Base-by-base conservation (phyloP, 2,797 vertebrate genomes). In the Sebastes trivittatus region DNA sequence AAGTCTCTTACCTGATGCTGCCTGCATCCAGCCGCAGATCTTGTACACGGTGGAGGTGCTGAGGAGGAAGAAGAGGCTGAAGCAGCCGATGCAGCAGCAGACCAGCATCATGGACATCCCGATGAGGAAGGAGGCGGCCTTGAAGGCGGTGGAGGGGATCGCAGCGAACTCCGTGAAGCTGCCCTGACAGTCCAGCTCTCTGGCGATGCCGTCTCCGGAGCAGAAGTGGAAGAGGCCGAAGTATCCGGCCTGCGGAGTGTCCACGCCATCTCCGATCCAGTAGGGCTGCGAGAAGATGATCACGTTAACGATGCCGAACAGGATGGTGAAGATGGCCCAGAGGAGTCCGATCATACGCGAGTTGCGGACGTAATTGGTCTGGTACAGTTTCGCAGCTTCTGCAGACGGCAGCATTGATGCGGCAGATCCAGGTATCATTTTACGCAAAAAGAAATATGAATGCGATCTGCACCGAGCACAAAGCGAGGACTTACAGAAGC, bases 21-120 rank as follows among this genome's bases (percentile, higher is more conserved):
- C 97, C 87, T 99, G 98, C 97, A 98, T 98, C 98, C 98, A 99
- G 91, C 97, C 98, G 77, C 98, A 99, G 93, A 98, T 99, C 94
- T 99, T 99, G 90, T 98, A 99, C 83, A 98, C 98, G 62, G 98
- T 99, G 94, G 97, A 97, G 72, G 97, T 99, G 95, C 97, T 97
- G 94, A 98, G 98, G 94, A 98, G 97, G 95, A 99, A 99, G 96
- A 99, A 99, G 93, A 99, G 98, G 66, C 95, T 96, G 94, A 99
- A 99, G 95, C 97, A 98, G 86, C 95, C 95, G 92, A 99, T 99
- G 93, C 97, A 99, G 91, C 95, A 93, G 90, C 98, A 96, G 80
- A 98, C 96, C 89, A 99, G 96, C 95, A 97, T 96, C 98, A 99
- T 98, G 93, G 98, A 99, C 94, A 97, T 97, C 58, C 97, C 98